These are phyloP conservation scores for Noctuana brunneofusca DNA, from an alignment of 2,888 invertebrate species.

Conservation along the genomic window DNA sequence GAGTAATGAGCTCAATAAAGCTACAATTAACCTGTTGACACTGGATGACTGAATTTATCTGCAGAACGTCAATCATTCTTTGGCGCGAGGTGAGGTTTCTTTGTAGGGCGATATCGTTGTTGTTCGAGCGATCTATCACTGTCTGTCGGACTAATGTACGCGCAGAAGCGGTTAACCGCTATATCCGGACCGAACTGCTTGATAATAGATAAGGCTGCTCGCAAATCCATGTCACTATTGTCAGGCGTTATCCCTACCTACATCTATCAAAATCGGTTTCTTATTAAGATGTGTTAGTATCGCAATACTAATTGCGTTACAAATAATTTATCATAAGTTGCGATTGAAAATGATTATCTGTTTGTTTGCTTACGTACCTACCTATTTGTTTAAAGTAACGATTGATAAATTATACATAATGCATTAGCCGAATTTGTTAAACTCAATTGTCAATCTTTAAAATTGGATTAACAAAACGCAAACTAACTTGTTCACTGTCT, in stretches of 20 bases:
- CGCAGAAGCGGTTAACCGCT: constrained; percentile 34
- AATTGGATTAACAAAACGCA: too few species aligned
- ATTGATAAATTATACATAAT: too few species aligned
- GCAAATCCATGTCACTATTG: constrained; percentile 27
- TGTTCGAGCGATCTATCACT: constrained; percentile 28
- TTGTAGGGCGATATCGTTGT: constrained; percentile 26
- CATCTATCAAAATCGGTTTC: constrained; percentile 15
- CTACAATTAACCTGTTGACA: constrained; percentile 31
- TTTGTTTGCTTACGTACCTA: too few species aligned
- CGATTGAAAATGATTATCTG: too few species aligned
- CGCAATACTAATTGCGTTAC: neutral
- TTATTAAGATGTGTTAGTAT: neutral
- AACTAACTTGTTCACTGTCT: too few species aligned
- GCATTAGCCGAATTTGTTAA: too few species aligned
- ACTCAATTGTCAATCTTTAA: too few species aligned
- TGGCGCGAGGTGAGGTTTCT: constrained; percentile 22
- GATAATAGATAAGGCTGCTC: constrained; percentile 33
- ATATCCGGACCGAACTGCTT: constrained; percentile 30
- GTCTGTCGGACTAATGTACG: constrained; percentile 31
- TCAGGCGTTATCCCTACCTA: constrained; percentile 19
- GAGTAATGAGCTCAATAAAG: constrained; percentile 30
- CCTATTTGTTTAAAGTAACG: too few species aligned
- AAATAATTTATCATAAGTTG: neutral
- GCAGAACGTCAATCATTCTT: constrained; percentile 24
- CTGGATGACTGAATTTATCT: constrained; percentile 21